Percentiles rank a stretch among this genome's conserved stretches.
These are phyloP conservation scores for Iphiclides podalirius DNA, from an alignment of 2,888 invertebrate species.

Conservation along the genomic window DNA sequence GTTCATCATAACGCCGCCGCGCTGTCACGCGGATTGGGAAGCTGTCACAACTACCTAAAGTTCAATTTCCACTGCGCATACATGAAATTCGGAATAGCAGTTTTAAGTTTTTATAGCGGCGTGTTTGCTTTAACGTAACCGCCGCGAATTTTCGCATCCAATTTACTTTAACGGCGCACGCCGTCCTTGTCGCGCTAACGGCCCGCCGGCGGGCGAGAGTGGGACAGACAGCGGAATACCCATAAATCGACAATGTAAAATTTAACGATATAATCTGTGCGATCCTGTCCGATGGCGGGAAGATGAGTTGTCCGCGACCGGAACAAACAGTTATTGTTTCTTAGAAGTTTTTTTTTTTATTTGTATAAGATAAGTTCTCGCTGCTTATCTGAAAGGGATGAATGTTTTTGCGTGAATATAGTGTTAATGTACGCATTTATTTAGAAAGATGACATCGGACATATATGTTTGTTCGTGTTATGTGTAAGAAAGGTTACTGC, in stretches of 20 bases:
- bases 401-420: conserved; percentile 8
- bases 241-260: conserved; percentile 61
- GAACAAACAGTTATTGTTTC: conserved; percentile 39
- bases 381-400: conserved; percentile 3
- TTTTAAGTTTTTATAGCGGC: conserved; percentile 34
- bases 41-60: too few species aligned
- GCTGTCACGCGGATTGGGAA: conserved; percentile 33
- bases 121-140: conserved; percentile 61
- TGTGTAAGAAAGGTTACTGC: too few species aligned
- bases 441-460: conserved; percentile 9
- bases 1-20: conserved; percentile 7
- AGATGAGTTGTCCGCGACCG: conserved; percentile 23
- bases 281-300: conserved; percentile 26
- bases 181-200: conserved; percentile 36
- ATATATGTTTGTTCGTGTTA: too few species aligned
- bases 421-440: conserved; percentile 3
- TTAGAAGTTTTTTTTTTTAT: conserved; percentile 21
- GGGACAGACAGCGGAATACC: conserved; percentile 44
- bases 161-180: conserved; percentile 52
- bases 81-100: conserved; percentile 39
- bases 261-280: conserved; percentile 57
- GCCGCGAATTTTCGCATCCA: conserved; percentile 59
- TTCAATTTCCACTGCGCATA: not conserved
- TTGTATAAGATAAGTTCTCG: conserved; percentile 8
- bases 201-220: conserved; percentile 31